Base-by-base conservation (phyloP, 2,797 vertebrate genomes). In the Calcarius lapponicus region DNA sequence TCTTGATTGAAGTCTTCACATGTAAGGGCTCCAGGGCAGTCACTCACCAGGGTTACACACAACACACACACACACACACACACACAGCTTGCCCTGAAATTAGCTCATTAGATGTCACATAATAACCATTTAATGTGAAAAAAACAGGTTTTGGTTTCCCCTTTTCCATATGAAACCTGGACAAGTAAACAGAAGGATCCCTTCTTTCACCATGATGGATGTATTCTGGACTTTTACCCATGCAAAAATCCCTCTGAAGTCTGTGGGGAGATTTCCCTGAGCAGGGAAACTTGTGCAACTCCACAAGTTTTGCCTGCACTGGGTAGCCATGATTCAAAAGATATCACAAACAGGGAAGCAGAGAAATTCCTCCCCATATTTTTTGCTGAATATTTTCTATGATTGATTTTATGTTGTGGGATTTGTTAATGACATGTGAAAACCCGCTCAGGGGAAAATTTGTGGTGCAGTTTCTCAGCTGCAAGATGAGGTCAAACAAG, bases 1-100 rank as follows among this genome's bases (percentile, higher is more conserved):
- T 97, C 96, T 94, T 96, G 96, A 96, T 96, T 96, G 94, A 97
- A 97, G 93, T 78, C 84, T 95, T 96, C 2, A 0, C 70, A 89
- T 95, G 92, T 87, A 74, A 85, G 64, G 82, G 73, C 80, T 92
- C 85, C 85, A 78, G 92, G 89, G 91, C 61, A 58, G 64, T 80
- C 78, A 69, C 78, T 96, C 96, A 80, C 94, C 88, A 95, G 65
- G 93, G 91, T 94, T 90, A 92, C 94, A 61, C 56, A 82, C 73
- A 92, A 66, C 65, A 86, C 9, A 95, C 51, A 62, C 57, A 50
- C 32, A 48, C 9, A 95, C 51, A 62, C 57, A 50, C 32, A 48
- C 40, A 92, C 0, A 53, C 17, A 9, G 2, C 34, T 93, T 85
- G 72, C 43, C 75, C 47, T 83, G 61, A 94, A 85, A 72, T 78